Evolutionary conservation across 1,140 invertebrate genomes (phyloP).

Genomic region (Scaptodrosophila lebanonensis): DNA sequence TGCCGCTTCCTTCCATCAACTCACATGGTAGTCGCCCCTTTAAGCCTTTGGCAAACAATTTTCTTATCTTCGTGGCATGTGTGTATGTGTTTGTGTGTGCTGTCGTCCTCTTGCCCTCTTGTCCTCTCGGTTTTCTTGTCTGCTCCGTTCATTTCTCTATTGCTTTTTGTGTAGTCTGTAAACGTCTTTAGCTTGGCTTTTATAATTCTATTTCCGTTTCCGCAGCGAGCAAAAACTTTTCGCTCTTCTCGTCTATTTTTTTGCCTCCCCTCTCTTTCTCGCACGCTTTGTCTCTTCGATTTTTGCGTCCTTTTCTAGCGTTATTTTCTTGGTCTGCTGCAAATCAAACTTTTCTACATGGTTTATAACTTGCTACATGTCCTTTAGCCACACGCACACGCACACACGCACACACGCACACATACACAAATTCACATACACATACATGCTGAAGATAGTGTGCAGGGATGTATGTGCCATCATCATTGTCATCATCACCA

Average conservation of each 20-base stretch:
- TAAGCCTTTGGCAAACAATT: constrained; percentile 56
- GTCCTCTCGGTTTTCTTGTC: too few species aligned
- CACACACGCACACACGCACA: too few species aligned
- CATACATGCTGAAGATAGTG: too few species aligned
- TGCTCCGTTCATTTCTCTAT: constrained; percentile 15
- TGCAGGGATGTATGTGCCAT: constrained; percentile 15
- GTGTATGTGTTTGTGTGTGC: constrained; percentile 15
- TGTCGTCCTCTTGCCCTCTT: background rate
- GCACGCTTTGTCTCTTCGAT: constrained; percentile 44
- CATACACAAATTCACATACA: background rate
- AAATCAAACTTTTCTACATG: constrained; percentile 50
- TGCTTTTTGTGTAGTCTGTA: constrained; percentile 51
- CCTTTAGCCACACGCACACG: background rate
- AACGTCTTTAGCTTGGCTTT: constrained; percentile 64
- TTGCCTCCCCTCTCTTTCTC: background rate
- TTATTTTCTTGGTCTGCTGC: constrained; percentile 25
- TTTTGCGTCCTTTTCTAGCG: constrained; percentile 12
- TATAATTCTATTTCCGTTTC: constrained; percentile 68
- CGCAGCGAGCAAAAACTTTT: constrained; percentile 36
- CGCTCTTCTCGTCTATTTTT: constrained; percentile 42
- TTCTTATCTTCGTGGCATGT: constrained; percentile 18
- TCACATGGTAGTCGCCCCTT: too few species aligned
- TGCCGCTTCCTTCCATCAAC: too few species aligned
- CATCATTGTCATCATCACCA: constrained; percentile 49
- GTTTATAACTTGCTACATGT: constrained; percentile 14